Percentiles rank a stretch among this genome's conserved stretches.
Evolutionary conservation across 1,140 invertebrate genomes (phyloP).

Genomic region (Lordiphosa collinella): DNA sequence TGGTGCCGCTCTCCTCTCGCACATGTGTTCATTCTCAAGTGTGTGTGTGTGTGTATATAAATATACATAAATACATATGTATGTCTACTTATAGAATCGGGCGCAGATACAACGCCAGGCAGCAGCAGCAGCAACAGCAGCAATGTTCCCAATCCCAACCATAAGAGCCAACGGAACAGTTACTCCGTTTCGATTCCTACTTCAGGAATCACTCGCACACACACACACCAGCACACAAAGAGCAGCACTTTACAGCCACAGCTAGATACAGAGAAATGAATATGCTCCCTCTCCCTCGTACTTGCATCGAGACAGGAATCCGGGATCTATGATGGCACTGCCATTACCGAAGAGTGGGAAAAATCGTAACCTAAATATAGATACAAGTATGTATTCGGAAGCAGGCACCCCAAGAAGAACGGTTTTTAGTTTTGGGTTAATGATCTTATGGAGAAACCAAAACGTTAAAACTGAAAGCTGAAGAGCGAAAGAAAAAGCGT

Average conservation of each 20-base stretch:
- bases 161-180: slow-evolving; percentile 38
- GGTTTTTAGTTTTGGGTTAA: slow-evolving; percentile 24
- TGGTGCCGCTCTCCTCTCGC: slow-evolving; percentile 37
- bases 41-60: slow-evolving; percentile 31
- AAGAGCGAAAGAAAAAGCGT: not conserved
- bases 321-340: not conserved
- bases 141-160: slow-evolving; percentile 25
- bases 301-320: not conserved
- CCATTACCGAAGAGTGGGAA: slow-evolving; percentile 42
- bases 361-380: slow-evolving; percentile 72
- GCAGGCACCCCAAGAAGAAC: slow-evolving; percentile 42
- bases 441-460: slow-evolving; percentile 5
- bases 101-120: slow-evolving; percentile 5
- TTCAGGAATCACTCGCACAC: slow-evolving; percentile 25
- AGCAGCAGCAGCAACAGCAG: slow-evolving; percentile 8
- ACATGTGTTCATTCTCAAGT: slow-evolving; percentile 49
- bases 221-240: not conserved
- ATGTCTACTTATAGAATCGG: slow-evolving; percentile 69
- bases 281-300: not conserved
- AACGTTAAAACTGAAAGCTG: slow-evolving; percentile 3
- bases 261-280: slow-evolving; percentile 20
- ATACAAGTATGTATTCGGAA: slow-evolving; percentile 37
- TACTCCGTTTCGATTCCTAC: slow-evolving; percentile 49
- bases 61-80: slow-evolving; percentile 65
- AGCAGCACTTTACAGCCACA: not conserved